Evolutionary conservation across 2,797 vertebrate species (phyloP), one percentile per base, ranked within the genome.

Genomic region (Alcedo atthis): DNA sequence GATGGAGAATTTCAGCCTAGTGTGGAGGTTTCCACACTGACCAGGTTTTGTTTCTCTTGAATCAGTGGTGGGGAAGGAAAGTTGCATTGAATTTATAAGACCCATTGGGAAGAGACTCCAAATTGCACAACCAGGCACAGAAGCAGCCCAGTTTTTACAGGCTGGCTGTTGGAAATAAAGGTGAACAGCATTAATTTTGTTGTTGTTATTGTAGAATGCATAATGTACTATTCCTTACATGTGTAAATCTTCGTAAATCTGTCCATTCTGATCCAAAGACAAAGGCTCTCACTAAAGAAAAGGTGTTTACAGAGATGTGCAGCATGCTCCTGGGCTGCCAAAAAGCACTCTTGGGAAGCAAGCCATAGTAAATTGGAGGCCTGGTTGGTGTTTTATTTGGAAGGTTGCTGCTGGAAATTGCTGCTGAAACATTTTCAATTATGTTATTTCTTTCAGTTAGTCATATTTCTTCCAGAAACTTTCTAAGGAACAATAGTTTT

Each of bases 21-120:
- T 5, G 2, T 46, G 37, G 79, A 77, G 30, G 13, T 46, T 94
- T 94, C 51, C 66, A 46, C 1, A 3, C 24, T 64, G 58, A 82
- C 85, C 33, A 62, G 58, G 17, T 85, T 90, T 90, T 82, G 42
- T 89, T 94, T 80, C 54, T 82, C 64, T 71, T 85, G 73, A n/a
- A 48, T 87, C 45, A 46, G 28, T 64, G 57, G 64, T 64, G 69
- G 12, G 42, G 69, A 92, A 85, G 53, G 33, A 85, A 90, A 86
- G 28, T 51, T 77, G 8, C 6, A 4, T 2, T 24, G 42, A 61
- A 12, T 57, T 77, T 73, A 4, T 85, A 68, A 69, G 42, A 62
- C 12, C 46, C 51, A 83, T 63, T 62, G 67, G 55, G 58, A 89
- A 64, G 46, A 74, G 33, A 24, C 30, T 92, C 46, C 58, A 75